Percentiles rank a stretch among this genome's conserved stretches.
phyloP scores from a whole-genome alignment of 2,888 invertebrate genomes.

The Micropterix aruncella region DNA sequence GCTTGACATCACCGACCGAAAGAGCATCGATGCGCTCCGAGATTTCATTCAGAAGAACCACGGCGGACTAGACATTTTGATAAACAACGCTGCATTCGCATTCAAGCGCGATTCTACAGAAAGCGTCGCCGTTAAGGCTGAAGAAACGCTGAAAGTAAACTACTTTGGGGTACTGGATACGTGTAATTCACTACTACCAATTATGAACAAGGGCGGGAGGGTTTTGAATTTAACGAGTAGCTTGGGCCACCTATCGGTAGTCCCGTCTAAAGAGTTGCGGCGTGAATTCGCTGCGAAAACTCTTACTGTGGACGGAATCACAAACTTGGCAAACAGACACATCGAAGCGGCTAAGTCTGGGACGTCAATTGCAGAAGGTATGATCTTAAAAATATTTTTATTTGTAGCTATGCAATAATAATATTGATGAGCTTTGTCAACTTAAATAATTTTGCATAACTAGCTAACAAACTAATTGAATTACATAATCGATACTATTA shows the following conservation, averaged over 20 bases:
- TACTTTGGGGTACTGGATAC: conserved; percentile 48
- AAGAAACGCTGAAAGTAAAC: conserved; percentile 49
- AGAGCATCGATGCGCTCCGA: conserved; percentile 39
- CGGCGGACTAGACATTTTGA: conserved; percentile 53
- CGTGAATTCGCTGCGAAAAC: conserved; percentile 20
- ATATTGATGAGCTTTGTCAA: no score
- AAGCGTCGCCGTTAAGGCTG: conserved; percentile 26
- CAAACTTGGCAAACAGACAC: conserved; percentile 47
- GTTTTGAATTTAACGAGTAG: conserved; percentile 62
- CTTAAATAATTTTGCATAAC: no score
- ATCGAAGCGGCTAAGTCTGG: conserved; percentile 27
- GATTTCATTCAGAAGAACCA: conserved; percentile 41
- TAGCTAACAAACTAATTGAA: no score
- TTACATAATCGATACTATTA: no score
- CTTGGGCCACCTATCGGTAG: conserved; percentile 42
- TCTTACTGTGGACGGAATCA: conserved; percentile 20
- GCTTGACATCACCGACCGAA: conserved; percentile 45
- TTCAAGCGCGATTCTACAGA: conserved; percentile 22
- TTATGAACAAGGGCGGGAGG: conserved; percentile 49
- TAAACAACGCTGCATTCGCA: conserved; percentile 60
- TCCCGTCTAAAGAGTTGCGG: conserved; percentile 33
- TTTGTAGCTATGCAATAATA: no score
- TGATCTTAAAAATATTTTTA: no score
- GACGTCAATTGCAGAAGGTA: conserved; percentile 19
- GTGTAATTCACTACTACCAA: conserved; percentile 50